Base-by-base conservation (phyloP, 2,888 invertebrate species). In the Lamellibrachia satsuma region DNA sequence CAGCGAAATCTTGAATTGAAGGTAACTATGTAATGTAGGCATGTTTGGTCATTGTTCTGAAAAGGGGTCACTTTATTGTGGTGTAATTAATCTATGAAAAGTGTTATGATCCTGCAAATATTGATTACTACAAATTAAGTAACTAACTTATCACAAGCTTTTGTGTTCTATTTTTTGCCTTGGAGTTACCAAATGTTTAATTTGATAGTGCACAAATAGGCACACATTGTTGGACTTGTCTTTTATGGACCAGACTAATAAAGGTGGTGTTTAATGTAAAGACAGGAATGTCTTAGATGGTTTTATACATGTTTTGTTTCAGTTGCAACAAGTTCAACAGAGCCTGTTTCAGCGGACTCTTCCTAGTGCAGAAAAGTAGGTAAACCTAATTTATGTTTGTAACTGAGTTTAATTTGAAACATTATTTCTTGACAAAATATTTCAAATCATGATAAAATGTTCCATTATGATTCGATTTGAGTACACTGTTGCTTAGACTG, bases 1-100 rank as follows among this genome's bases (percentile, higher is more conserved):
- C 97, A 97, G 93, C 97, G 98, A 92, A 97, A 97, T 94, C 97
- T 97, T 94, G 96, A 97, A 75, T 97, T 97, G 93, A 98, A 98
- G 95, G 97, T 98, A 92, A 55, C 90, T 55, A 11, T n/a, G 22
- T 91, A 9, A 9, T n/a, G 9, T 2, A 9, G 9, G 15, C 11
- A 52, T 91, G 11, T 51, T 90, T 57, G 4, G 22, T 92, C 52
- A 60, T 93, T 9, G 91, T 75, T n/a, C 52, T 92, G 27, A 27
- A 55, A 39, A 90, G 51, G 9, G 15, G 51, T 6, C 75, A 75
- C 22, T 75, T 75, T 75, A 22, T 75, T 75, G 75, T 75, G 22
- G 15, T 57, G 57, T 57, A 57, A 57, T 11, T 75, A 75, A 22
- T 75, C 15, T 75, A 22, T 15, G n/a, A 75, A 3, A 75, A 75